A percentile compares a stretch with the other conserved stretches of the same genome.
These are phyloP conservation scores for Oostethus manadensis DNA, from an alignment of 2,113 vertebrate genomes.

Conservation along the genomic window DNA sequence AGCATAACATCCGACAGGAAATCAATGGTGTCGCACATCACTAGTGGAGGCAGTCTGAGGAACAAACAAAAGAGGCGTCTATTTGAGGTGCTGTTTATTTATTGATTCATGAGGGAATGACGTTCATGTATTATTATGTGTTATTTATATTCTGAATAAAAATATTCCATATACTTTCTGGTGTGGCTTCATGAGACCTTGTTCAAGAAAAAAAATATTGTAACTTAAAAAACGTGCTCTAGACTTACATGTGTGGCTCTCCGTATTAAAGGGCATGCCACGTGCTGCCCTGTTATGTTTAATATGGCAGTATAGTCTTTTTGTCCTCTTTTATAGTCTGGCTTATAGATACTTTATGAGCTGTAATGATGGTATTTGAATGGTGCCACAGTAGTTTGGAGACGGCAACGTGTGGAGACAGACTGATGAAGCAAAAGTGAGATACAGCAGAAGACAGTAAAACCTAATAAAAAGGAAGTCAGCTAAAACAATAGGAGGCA, in stretches of 20 bases:
- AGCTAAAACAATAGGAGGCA: slow-evolving; percentile 23
- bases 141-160: not conserved
- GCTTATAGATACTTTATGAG: slow-evolving; percentile 27
- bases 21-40: too few relatives aligned
- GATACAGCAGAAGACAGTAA: slow-evolving; percentile 5
- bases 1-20: too few relatives aligned
- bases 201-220: slow-evolving; percentile 31
- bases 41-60: too few relatives aligned
- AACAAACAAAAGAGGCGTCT: too few relatives aligned
- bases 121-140: too few relatives aligned
- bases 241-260: not conserved
- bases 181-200: slow-evolving; percentile 3
- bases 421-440: slow-evolving; percentile 1
- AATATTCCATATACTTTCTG: too few relatives aligned
- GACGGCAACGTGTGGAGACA: not conserved
- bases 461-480: slow-evolving; percentile 4
- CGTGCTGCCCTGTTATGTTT: slow-evolving; percentile 21
- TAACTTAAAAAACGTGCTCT: not conserved
- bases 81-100: too few relatives aligned
- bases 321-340: slow-evolving; percentile 30
- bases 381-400: slow-evolving; percentile 7
- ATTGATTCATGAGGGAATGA: too few relatives aligned
- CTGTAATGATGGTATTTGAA: slow-evolving; percentile 26
- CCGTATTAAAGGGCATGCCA: slow-evolving; percentile 14
- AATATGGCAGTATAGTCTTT: slow-evolving; percentile 27